Evolutionary conservation across 2,888 invertebrate species (phyloP).

Genomic region (Drosophila mimetica): DNA sequence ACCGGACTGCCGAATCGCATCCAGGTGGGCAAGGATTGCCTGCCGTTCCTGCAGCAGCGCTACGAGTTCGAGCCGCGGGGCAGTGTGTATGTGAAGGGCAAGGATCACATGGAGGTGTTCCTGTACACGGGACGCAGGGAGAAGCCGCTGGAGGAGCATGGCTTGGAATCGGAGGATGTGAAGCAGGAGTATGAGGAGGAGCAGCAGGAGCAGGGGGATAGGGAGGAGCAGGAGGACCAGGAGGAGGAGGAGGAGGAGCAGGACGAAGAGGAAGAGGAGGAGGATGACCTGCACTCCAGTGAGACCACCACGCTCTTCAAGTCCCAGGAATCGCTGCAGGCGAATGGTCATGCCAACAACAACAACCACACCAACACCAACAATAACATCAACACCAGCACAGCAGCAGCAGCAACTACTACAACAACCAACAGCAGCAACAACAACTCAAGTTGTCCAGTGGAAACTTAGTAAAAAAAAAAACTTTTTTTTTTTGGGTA

Average conservation of each 20-base stretch:
- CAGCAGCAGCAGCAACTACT: background rate
- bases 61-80: slow-evolving; percentile 97
- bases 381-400: background rate
- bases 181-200: background rate
- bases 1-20: slow-evolving; percentile 95
- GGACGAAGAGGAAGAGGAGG: slow-evolving; percentile 42
- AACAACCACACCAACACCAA: slow-evolving; percentile 3
- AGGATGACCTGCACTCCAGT: slow-evolving; percentile 63
- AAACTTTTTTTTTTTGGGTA: background rate
- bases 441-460: slow-evolving; percentile 12
- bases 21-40: slow-evolving; percentile 91
- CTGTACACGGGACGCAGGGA: slow-evolving; percentile 85
- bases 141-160: background rate
- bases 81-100: slow-evolving; percentile 97
- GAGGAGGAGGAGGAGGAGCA: background rate
- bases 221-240: background rate
- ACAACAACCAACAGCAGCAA: background rate
- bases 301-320: slow-evolving; percentile 70
- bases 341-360: slow-evolving; percentile 26
- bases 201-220: background rate
- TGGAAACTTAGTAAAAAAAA: slow-evolving; percentile 25
- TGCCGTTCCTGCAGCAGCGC: slow-evolving; percentile 88
- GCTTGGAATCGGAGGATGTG: no score
- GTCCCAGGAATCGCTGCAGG: slow-evolving; percentile 60
- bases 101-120: slow-evolving; percentile 97